Percentiles rank a stretch among this genome's conserved stretches.
phyloP scores from a whole-genome alignment of 2,797 vertebrate species.

The Gallirallus australis region DNA sequence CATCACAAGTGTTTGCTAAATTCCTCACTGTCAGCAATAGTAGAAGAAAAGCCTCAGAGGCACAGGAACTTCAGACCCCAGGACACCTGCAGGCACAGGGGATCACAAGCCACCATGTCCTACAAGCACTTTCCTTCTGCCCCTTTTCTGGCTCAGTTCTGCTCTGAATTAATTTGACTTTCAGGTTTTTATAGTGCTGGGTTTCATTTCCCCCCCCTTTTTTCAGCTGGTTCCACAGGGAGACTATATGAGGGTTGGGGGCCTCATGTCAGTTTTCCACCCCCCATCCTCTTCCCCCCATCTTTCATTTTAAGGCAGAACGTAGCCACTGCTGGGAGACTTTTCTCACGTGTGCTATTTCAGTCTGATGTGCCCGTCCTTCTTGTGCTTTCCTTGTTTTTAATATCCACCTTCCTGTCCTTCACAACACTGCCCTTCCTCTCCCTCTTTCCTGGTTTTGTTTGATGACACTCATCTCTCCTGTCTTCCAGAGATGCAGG shows the following conservation, averaged over 20 bases:
- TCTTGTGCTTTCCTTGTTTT: constrained; percentile 35
- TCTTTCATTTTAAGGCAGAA: background rate
- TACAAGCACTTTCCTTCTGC: background rate
- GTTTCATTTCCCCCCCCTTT: background rate
- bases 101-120: background rate
- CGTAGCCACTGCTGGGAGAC: background rate
- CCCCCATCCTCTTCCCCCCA: background rate
- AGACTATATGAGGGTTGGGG: background rate
- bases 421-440: constrained; percentile 34
- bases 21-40: constrained; percentile 34
- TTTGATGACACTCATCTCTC: constrained; percentile 1
- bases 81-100: background rate
- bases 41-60: background rate
- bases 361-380: background rate
- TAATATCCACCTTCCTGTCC: constrained; percentile 38
- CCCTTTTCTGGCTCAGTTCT: background rate
- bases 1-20: constrained; percentile 6
- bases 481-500: background rate
- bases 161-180: background rate
- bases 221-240: background rate
- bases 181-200: fast-evolving
- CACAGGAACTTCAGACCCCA: background rate
- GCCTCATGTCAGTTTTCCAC: fast-evolving
- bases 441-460: constrained; percentile 56
- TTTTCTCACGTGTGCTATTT: constrained; percentile 41